Conservation (phyloP, 2,113 vertebrate species). For the Dasyprocta punctata region DNA sequence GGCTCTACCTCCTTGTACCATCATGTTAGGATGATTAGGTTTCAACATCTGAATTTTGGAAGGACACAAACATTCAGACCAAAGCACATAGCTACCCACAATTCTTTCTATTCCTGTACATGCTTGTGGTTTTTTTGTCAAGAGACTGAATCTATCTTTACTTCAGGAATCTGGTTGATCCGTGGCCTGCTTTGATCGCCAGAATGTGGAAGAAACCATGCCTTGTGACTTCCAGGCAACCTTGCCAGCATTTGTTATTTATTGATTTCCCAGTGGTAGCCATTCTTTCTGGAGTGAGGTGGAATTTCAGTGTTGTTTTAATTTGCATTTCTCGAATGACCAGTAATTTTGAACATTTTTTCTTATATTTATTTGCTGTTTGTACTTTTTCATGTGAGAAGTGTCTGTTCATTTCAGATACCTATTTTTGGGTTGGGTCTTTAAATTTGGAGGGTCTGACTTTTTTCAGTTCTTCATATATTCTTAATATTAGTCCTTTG, state of each 20-base stretch:
- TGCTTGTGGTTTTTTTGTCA: neutral
- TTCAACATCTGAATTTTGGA: neutral
- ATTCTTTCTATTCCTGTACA: neutral
- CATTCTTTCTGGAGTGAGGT: neutral
- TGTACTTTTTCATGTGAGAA: too few species aligned
- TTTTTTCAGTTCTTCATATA: neutral
- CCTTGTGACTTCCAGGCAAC: neutral
- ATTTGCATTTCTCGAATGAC: too few species aligned
- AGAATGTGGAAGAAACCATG: neutral
- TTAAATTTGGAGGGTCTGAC: neutral
- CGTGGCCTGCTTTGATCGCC: neutral
- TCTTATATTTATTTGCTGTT: too few species aligned
- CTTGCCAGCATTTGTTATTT: neutral
- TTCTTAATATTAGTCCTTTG: neutral
- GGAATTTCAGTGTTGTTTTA: too few species aligned
- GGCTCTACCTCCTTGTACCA: neutral
- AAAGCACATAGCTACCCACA: neutral
- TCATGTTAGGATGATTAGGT: neutral
- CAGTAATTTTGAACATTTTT: too few species aligned
- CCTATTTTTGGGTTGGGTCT: neutral
- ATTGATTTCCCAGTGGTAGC: neutral
- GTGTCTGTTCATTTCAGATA: neutral
- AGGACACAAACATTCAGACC: neutral
- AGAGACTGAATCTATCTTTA: neutral
- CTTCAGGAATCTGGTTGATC: neutral